Evolutionary conservation across 2,113 vertebrate species (phyloP).

Genomic region (Chiloscyllium plagiosum): DNA sequence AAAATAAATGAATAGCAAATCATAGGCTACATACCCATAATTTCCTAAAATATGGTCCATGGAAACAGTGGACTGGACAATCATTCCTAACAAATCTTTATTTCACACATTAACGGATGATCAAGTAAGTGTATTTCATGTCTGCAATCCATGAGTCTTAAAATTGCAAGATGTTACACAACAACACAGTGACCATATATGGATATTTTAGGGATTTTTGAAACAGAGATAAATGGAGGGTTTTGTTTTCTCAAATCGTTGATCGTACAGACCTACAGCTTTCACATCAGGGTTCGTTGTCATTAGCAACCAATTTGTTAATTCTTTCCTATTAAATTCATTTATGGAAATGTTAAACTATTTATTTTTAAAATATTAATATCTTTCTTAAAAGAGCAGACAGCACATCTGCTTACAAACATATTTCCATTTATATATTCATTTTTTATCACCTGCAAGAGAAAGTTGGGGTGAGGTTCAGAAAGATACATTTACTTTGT

Average conservation of each 20-base stretch:
- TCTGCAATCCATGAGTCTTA: neutral
- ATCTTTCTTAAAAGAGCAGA: neutral
- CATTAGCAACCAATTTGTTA: neutral
- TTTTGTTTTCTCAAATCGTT: neutral
- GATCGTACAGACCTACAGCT: neutral
- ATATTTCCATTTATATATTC: neutral
- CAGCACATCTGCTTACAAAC: neutral
- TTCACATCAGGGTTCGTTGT: neutral
- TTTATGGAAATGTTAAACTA: neutral
- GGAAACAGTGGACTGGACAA: neutral
- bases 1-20: neutral
- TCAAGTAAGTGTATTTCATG: neutral
- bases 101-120: neutral
- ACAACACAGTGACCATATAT: neutral
- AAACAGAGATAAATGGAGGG: neutral
- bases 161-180: neutral
- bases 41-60: neutral
- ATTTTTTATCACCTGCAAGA: neutral
- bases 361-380: neutral
- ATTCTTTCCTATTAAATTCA: neutral
- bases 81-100: neutral
- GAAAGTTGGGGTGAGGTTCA: neutral
- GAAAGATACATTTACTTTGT: neutral
- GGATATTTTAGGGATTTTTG: neutral
- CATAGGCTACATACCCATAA: neutral